Base-by-base conservation (phyloP, 1,140 invertebrate species). In the Neodiprion fabricii region DNA sequence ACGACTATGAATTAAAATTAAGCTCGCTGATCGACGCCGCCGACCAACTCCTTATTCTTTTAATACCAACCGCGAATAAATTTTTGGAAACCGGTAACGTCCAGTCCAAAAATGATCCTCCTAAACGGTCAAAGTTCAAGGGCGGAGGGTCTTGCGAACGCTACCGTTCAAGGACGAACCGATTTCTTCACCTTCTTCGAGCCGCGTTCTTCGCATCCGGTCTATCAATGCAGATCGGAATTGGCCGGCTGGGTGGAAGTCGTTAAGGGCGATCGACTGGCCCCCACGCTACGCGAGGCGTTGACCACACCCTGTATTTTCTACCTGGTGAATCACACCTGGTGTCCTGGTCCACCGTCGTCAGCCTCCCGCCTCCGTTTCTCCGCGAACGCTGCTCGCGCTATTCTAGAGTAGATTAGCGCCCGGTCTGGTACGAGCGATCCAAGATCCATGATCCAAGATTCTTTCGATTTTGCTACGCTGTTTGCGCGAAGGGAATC, bases 261-360 rank as follows among this genome's bases (percentile, higher is more conserved):
- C 28, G 28, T 40, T 40, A 40, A 40, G 28, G 28, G 28, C 28
- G 28, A 40, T 40, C 28, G 28, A 74, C 72, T 48, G 50, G 53
- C 48, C 73, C 79, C 79, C 74, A 80, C 77, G 75, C 79, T 74
- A 67, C 72, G 72, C 72, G 74, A 75, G 67, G 65, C 70, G 76
- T 53, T 72, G 77, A 77, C 82, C 82, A 83, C 81, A 80, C 82
- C 82, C 77, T 78, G 77, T 61, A 74, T 76, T 71, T 66, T 48
- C 66, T 70, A 74, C 66, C 73, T 68, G 78, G 79, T 84, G 81
- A 84, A 81, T 84, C 83, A 84, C 79, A 77, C 79, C 79, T 78
- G 77, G 77, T 79, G 72, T 73, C 79, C 79, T 78, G 77, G 77
- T 79, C 74, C 74, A 73, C 67, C 75, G 14, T 74, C 40, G 47